phyloP scores from a whole-genome alignment of 2,797 vertebrate genomes.

The Enteromius thamalakanensis region DNA sequence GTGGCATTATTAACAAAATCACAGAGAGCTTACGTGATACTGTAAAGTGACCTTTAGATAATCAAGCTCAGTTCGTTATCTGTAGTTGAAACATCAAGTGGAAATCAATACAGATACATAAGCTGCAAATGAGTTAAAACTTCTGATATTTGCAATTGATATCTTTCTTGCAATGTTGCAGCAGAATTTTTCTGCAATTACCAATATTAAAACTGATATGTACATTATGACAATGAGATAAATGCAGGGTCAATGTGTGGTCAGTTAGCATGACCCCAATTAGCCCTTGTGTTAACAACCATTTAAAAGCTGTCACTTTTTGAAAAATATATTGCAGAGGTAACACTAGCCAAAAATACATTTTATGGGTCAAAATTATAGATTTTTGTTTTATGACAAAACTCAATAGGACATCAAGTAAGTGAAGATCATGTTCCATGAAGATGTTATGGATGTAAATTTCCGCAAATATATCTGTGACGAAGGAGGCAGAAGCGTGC shows the following conservation, averaged over 20 bases:
- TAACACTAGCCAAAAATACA: background rate
- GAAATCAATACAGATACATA: constrained; percentile 2
- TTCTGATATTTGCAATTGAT: background rate
- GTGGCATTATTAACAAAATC: background rate
- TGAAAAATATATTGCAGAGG: too few relatives aligned
- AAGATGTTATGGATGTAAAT: background rate
- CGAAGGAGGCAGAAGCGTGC: too few relatives aligned
- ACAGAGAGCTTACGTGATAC: background rate
- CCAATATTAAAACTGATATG: background rate
- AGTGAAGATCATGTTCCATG: background rate
- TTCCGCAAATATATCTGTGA: background rate
- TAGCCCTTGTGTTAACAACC: background rate
- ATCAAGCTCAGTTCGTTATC: constrained; percentile 4
- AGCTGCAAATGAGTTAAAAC: constrained; percentile 2
- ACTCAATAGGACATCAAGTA: background rate
- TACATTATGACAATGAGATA: background rate
- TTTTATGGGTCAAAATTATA: background rate
- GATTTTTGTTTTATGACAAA: background rate
- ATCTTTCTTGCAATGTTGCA: background rate
- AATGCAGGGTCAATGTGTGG: background rate
- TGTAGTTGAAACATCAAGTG: constrained; percentile 19
- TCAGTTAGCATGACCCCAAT: background rate
- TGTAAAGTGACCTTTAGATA: constrained; percentile 19
- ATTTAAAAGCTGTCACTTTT: background rate
- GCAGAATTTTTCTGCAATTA: background rate